Percentiles rank a stretch among this genome's conserved stretches.
These are phyloP conservation scores for Lichenostomus cassidix DNA, from an alignment of 2,113 vertebrate genomes.

Conservation along the genomic window DNA sequence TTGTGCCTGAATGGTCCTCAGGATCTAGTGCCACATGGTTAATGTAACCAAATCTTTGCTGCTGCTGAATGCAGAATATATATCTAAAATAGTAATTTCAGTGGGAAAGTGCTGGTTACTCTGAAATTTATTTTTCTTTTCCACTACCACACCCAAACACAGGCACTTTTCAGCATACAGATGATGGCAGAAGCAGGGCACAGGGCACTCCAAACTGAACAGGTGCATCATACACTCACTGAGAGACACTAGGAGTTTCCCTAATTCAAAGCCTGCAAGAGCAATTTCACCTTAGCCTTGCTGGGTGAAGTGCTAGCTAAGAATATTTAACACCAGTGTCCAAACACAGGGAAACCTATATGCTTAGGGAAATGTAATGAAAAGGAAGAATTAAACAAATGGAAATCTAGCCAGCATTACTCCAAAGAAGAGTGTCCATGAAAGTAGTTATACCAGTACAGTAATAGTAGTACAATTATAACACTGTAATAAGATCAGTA, in stretches of 20 bases:
- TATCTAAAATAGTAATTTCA: background rate
- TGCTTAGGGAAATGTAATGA: constrained; percentile 21
- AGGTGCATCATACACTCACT: background rate
- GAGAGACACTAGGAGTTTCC: background rate
- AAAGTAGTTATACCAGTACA: background rate
- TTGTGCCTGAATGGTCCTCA: background rate
- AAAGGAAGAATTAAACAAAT: constrained; percentile 21
- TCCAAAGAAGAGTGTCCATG: background rate
- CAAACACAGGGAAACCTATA: background rate
- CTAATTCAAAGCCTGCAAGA: background rate
- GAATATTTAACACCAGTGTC: background rate
- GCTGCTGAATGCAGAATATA: background rate
- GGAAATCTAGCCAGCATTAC: constrained; percentile 1
- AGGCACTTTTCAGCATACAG: background rate
- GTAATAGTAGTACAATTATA: constrained; percentile 1
- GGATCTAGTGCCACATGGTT: background rate
- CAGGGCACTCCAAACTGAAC: background rate
- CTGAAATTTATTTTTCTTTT: background rate
- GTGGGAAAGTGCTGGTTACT: background rate
- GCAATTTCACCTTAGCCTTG: background rate
- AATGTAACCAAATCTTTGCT: background rate
- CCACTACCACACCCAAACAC: background rate
- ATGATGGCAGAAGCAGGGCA: background rate
- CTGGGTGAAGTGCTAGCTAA: background rate
- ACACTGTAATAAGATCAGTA: background rate